Base-by-base conservation (phyloP, 2,797 vertebrate genomes). In the Helostoma temminkii region DNA sequence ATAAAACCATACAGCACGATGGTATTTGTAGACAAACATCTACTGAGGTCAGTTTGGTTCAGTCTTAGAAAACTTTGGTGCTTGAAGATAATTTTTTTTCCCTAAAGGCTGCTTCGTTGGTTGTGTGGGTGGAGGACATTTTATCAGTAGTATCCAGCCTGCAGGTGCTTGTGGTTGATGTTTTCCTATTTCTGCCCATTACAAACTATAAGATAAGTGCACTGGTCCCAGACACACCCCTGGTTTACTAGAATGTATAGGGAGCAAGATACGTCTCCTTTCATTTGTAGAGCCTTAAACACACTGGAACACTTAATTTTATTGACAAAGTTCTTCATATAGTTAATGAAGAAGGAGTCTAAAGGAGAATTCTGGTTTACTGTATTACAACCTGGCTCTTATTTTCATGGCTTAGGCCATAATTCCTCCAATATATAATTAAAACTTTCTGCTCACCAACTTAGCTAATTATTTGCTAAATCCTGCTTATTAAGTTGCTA, bases 11-110 rank as follows among this genome's bases (percentile, higher is more conserved):
- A 70, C 63, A 71, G 45, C 54, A n/a, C 39, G 62, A 72, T 80
- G 80, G 61, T 69, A 77, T 90, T 85, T 82, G 83, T 64, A 76
- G 83, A 81, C 80, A 85, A 79, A 79, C 55, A 5, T 53, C 32
- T n/a, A 2, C 56, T 24, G 0, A 5, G 58, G 42, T 75, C 41
- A 12, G 15, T 62, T 56, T 43, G 53, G 61, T 65, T 71, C 62
- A 18, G 11, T 55, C 43, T 16, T 26, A 3, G 19, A 47, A 61
- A 70, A 76, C 69, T 49, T 65, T 68, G 76, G 74, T 82, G 76
- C 70, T 82, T 76, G 55, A 75, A 71, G 56, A 57, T 74, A 47
- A 42, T 12, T 37, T 52, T 11, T 15, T 8, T 24, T 45, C 15
- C 7, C 26, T 55, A 25, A 54, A 47, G 45, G 58, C 39, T 75